A percentile compares a stretch with the other conserved stretches of the same genome.
These are phyloP conservation scores for Ellobium chinense DNA, from an alignment of 2,888 invertebrate genomes.

Conservation along the genomic window DNA sequence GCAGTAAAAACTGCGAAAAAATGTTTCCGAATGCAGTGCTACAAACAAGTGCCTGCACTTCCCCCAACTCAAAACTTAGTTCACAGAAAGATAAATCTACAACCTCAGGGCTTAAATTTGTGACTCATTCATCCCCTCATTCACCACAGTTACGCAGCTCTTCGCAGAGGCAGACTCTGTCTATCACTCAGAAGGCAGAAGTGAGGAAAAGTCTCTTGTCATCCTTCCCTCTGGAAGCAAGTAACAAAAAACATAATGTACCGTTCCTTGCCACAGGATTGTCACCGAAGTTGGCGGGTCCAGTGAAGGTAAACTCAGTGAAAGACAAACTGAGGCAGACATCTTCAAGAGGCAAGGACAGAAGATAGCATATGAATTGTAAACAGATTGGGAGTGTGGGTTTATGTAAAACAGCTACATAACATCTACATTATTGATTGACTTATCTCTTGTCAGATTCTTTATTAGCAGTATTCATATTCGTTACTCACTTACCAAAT, in stretches of 20 bases:
- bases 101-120: not conserved
- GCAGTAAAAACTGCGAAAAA: not conserved
- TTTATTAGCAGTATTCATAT: no score
- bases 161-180: not conserved
- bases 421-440: no score
- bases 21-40: not conserved
- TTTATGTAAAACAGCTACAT: no score
- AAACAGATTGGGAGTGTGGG: no score
- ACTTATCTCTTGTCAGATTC: no score
- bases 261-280: no score
- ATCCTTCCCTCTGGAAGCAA: conserved; percentile 14
- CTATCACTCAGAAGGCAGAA: conserved; percentile 20
- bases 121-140: not conserved
- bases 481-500: no score
- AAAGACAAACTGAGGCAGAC: not conserved
- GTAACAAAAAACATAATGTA: not conserved
- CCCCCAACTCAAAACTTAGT: not conserved
- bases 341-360: not conserved
- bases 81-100: not conserved
- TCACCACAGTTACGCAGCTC: conserved; percentile 20
- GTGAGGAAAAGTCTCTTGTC: conserved; percentile 10
- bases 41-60: not conserved
- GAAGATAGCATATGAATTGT: no score
- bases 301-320: not conserved
- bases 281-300: not conserved